These are phyloP conservation scores for Meghimatium bilineatum DNA, from an alignment of 2,888 invertebrate genomes.

Conservation along the genomic window DNA sequence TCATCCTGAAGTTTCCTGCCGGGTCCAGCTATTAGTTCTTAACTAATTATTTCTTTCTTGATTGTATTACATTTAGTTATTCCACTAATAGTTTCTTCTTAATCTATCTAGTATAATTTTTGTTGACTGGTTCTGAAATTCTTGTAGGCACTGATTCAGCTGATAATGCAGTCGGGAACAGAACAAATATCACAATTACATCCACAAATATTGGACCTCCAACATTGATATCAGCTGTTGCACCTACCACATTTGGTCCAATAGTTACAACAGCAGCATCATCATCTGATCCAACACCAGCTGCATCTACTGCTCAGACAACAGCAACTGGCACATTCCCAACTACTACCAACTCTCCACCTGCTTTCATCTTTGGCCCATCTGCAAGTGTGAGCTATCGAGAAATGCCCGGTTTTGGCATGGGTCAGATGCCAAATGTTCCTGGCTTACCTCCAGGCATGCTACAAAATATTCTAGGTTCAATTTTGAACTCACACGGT, in stretches of 20 bases:
- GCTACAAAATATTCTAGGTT: constrained; percentile 53
- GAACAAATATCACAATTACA: constrained; percentile 4
- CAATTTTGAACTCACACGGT: constrained; percentile 55
- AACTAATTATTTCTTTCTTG: too few relatives aligned
- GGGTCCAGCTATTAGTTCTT: too few relatives aligned
- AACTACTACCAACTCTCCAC: constrained; percentile 36
- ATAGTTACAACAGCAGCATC: background rate
- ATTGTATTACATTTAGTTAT: background rate
- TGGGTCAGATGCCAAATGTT: constrained; percentile 46
- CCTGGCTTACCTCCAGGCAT: constrained; percentile 51
- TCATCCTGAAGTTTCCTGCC: too few relatives aligned
- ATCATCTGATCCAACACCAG: background rate
- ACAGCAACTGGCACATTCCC: constrained; percentile 9
- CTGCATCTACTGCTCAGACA: constrained; percentile 35
- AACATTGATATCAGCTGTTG: background rate
- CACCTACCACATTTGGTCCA: constrained; percentile 8
- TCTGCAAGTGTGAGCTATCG: constrained; percentile 31
- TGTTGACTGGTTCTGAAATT: too few relatives aligned
- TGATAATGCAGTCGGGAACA: background rate
- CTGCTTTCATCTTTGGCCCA: constrained; percentile 47
- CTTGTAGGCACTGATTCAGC: constrained; percentile 25
- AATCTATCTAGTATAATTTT: too few relatives aligned
- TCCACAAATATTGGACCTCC: background rate
- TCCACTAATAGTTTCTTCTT: background rate
- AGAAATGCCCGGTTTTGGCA: constrained; percentile 48